phyloP scores from a whole-genome alignment of 2,888 invertebrate species.

The Omphaloscelis lunosa region DNA sequence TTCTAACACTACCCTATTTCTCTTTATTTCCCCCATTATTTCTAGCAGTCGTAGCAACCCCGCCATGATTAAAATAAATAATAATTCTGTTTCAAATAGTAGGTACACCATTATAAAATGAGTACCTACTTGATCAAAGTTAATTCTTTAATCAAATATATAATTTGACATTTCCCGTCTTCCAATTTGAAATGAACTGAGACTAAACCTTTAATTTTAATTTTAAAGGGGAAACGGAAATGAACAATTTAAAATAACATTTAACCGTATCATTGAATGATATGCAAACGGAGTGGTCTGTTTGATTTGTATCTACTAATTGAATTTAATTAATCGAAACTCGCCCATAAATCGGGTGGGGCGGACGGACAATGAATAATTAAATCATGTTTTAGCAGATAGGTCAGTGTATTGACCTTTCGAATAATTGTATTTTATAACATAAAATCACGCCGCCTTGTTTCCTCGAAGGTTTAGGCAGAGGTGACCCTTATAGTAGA shows the following conservation, averaged over 20 bases:
- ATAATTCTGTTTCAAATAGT: neutral
- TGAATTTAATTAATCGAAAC: slow-evolving; percentile 72
- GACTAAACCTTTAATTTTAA: slow-evolving; percentile 26
- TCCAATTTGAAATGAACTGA: slow-evolving; percentile 29
- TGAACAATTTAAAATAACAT: slow-evolving; percentile 55
- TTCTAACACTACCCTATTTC: neutral
- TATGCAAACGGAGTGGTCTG: slow-evolving; percentile 62
- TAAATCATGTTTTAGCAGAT: slow-evolving; percentile 47
- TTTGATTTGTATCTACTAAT: slow-evolving; percentile 76
- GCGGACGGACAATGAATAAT: slow-evolving; percentile 46
- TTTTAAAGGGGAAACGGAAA: slow-evolving; percentile 46
- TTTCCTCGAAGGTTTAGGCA: too few species aligned
- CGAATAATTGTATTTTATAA: neutral
- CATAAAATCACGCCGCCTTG: too few species aligned
- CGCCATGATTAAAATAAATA: neutral
- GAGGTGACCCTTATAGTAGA: too few species aligned
- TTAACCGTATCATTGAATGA: slow-evolving; percentile 60
- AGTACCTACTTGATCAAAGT: neutral
- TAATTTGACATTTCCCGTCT: slow-evolving; percentile 35
- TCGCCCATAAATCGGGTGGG: slow-evolving; percentile 67
- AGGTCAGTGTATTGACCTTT: slow-evolving; percentile 10
- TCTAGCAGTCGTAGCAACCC: neutral
- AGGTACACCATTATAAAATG: neutral
- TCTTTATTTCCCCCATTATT: too few species aligned
- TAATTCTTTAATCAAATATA: slow-evolving; percentile 5